Conservation (phyloP, 1,140 invertebrate species). For the Geopemphigus sp. region DNA sequence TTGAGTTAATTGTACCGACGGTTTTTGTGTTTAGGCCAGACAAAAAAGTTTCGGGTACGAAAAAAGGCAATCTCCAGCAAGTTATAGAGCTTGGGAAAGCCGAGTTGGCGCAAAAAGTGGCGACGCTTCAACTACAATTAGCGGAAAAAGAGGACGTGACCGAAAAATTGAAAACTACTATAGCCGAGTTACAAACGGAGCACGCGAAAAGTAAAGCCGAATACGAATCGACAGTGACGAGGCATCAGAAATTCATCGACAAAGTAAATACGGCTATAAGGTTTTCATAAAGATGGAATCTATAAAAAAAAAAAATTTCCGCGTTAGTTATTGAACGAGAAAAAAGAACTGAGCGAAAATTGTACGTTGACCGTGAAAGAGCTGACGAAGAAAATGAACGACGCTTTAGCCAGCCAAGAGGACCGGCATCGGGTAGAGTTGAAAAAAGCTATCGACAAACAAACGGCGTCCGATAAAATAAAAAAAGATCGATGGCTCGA, state of each 20-base stretch:
- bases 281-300: no score
- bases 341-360: conserved; percentile 65
- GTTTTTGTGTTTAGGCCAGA: not conserved
- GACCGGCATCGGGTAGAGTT: conserved; percentile 67
- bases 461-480: conserved; percentile 66
- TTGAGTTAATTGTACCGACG: not conserved
- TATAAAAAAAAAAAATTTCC: not conserved
- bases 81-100: conserved; percentile 51
- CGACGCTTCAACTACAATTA: conserved; percentile 55
- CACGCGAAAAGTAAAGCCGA: conserved; percentile 65
- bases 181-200: conserved; percentile 53
- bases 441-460: conserved; percentile 64
- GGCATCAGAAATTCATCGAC: conserved; percentile 71
- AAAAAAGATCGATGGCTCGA: conserved; percentile 68
- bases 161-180: conserved; percentile 55
- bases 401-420: conserved; percentile 61
- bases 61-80: conserved; percentile 33
- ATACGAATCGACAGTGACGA: conserved; percentile 62
- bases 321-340: conserved; percentile 63
- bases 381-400: conserved; percentile 60
- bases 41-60: not conserved
- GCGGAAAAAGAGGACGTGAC: conserved; percentile 57
- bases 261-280: conserved; percentile 51
- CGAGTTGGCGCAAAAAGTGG: conserved; percentile 53
- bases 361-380: conserved; percentile 63